These are phyloP conservation scores for Mastigias papua DNA, from an alignment of 30 jellyfish, hydroid and myxozoan genomes.

Conservation along the genomic window DNA sequence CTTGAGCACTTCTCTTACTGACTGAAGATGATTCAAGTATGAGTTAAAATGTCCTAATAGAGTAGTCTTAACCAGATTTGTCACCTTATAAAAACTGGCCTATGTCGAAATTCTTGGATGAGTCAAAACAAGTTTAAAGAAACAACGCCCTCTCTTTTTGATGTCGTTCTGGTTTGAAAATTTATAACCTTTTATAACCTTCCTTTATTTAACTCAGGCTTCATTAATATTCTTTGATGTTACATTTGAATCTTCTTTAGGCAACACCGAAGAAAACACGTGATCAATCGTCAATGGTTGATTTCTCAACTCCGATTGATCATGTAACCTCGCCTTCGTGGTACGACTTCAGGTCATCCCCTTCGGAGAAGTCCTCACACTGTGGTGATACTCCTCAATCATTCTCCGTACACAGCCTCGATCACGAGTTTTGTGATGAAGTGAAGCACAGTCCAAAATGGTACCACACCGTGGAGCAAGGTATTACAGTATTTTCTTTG, in stretches of 20 bases:
- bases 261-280: not conserved
- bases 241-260: not conserved
- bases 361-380: not conserved
- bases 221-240: too few species aligned
- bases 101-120: too few species aligned
- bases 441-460: constrained; percentile 37
- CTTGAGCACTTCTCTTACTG: too few species aligned
- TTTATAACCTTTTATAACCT: too few species aligned
- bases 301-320: constrained; percentile 1
- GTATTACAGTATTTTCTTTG: not conserved
- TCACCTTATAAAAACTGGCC: too few species aligned
- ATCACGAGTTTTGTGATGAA: not conserved
- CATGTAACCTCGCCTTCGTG: not conserved
- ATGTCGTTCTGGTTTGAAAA: too few species aligned
- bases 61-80: too few species aligned
- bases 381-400: constrained; percentile 43
- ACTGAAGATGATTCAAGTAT: too few species aligned
- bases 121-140: too few species aligned
- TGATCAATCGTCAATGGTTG: not conserved
- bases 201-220: too few species aligned
- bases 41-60: too few species aligned
- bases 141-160: too few species aligned
- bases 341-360: not conserved
- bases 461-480: constrained; percentile 30
- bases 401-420: constrained; percentile 63